Conservation (phyloP, 2,113 vertebrate genomes). For the Paradisaea rubra region DNA sequence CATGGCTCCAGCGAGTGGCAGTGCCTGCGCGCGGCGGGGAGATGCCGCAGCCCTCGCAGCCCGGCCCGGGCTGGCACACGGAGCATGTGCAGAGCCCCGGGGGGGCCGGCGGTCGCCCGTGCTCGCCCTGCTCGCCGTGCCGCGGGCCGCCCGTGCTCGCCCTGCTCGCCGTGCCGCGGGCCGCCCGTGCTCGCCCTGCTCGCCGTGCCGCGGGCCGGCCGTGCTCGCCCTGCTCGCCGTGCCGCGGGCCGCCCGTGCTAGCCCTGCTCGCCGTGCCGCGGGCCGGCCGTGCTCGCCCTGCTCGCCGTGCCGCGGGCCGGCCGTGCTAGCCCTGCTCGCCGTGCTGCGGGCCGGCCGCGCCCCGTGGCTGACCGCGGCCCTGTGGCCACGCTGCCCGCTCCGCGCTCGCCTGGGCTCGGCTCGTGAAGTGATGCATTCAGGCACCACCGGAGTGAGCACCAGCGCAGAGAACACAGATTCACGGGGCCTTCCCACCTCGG, state of each 20-base stretch:
- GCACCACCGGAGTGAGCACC: background rate
- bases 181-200: too few relatives aligned
- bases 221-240: background rate
- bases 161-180: background rate
- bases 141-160: background rate
- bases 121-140: background rate
- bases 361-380: background rate
- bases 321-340: background rate
- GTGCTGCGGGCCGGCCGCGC: background rate
- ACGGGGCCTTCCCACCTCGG: background rate
- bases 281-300: background rate
- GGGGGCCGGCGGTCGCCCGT: background rate
- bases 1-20: background rate
- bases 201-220: background rate
- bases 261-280: background rate
- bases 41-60: constrained; percentile 22
- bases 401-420: background rate
- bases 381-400: background rate
- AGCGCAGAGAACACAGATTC: background rate
- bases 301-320: background rate
- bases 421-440: background rate
- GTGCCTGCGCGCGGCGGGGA: background rate
- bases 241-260: background rate
- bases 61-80: constrained; percentile 38
- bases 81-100: constrained; percentile 77